phyloP scores from a whole-genome alignment of 2,113 vertebrate species.

The Pelecanus crispus region DNA sequence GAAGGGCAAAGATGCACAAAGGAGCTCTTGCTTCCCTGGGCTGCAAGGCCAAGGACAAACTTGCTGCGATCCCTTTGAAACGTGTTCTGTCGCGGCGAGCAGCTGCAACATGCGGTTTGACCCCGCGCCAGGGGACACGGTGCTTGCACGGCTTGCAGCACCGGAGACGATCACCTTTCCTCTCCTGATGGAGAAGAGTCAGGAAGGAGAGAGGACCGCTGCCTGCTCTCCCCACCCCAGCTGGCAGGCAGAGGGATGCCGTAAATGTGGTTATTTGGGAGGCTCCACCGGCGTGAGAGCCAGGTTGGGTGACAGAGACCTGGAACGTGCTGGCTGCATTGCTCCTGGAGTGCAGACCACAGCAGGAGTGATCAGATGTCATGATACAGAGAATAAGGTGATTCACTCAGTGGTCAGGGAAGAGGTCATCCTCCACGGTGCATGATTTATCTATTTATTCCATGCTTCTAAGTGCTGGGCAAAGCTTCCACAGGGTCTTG shows the following conservation, averaged over 20 bases:
- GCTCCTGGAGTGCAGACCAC: background rate
- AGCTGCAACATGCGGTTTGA: rapidly evolving
- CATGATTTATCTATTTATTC: background rate
- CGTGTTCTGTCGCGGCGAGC: rapidly evolving
- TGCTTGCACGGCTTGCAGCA: rapidly evolving
- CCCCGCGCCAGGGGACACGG: rapidly evolving
- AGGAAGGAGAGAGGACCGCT: background rate
- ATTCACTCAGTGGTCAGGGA: background rate
- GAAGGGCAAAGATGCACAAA: background rate
- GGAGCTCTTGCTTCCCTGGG: background rate
- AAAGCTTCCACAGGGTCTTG: background rate
- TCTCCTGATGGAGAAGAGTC: background rate
- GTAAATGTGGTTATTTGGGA: rapidly evolving
- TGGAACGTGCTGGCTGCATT: background rate
- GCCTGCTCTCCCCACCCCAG: rapidly evolving
- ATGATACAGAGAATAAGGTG: background rate
- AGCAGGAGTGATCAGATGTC: background rate
- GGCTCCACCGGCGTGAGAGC: rapidly evolving
- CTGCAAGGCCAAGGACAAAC: background rate
- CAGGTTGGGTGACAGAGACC: background rate
- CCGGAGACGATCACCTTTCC: rapidly evolving
- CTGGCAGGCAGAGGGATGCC: background rate
- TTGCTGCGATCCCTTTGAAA: rapidly evolving
- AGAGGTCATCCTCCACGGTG: background rate
- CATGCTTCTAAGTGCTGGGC: background rate